Conservation (phyloP, 2,113 vertebrate genomes). For the Octodon degus region DNA sequence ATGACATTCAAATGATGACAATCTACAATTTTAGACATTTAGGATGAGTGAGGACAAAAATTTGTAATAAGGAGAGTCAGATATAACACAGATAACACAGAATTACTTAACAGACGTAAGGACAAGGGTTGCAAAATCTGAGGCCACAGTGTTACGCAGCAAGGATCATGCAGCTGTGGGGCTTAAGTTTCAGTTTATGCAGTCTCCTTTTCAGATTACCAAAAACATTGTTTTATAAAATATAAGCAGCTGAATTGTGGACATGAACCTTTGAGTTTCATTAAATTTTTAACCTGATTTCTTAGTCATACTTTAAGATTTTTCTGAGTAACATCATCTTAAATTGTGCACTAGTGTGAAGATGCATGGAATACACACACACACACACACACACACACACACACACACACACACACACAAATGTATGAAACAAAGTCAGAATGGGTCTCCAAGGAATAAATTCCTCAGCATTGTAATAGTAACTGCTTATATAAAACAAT, state of each 20-base stretch:
- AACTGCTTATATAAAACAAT: not conserved
- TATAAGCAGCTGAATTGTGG: not conserved
- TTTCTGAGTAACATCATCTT: not conserved
- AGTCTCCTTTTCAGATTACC: not conserved
- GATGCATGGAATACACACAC: not conserved
- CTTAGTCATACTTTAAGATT: not conserved
- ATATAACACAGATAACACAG: not conserved
- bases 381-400: too few species aligned
- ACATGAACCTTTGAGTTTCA: not conserved
- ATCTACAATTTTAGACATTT: not conserved
- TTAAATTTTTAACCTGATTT: slow-evolving; percentile 31
- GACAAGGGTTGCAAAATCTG: not conserved
- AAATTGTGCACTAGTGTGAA: not conserved
- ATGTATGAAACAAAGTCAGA: not conserved
- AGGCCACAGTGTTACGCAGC: not conserved
- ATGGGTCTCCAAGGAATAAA: not conserved
- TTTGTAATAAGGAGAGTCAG: not conserved
- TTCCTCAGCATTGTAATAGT: not conserved
- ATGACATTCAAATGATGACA: not conserved
- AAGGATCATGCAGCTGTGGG: not conserved
- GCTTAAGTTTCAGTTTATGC: not conserved
- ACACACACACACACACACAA: too few species aligned
- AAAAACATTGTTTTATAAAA: not conserved
- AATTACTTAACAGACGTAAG: not conserved
- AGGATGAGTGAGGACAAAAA: not conserved